Base-by-base conservation (phyloP, 1,140 invertebrate species). In the Trichonephila clavata region DNA sequence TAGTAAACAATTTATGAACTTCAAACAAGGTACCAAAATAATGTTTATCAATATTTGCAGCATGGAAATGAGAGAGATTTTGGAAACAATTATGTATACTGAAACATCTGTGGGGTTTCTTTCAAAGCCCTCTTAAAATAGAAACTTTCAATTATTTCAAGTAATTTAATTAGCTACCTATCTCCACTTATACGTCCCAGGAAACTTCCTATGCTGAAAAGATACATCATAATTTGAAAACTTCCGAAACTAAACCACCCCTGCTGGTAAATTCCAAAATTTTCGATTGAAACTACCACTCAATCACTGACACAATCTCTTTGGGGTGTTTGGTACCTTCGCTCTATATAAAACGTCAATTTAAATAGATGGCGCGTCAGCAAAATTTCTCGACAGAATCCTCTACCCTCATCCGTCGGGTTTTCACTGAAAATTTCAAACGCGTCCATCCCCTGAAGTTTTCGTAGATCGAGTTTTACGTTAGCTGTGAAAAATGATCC, bases 321-420 rank as follows among this genome's bases (percentile, higher is more conserved):
- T 20, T 24, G 27, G 32, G 71, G 71, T 32, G 6, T 77, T 77
- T 32, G 27, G 71, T 27, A 77, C 24, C 61, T 86, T 32, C 84
- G 7, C 57, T 86, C 84, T 86, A 63, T 61, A 86, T 86, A 63
- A 86, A 86, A 63, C 84, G 84, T 86, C 84, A 86, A 86, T 86
- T 86, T 86, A 61, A 86, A 86, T 86, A 60, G 39, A 86, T 86
- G 84, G 60, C 57, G 27, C 18, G 84, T 86, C 43, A 61, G 20
- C 61, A 86, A 63, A 27, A 63, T 39, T 57, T n/a, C 39, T 77
- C 27, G 24, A 4, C 32, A 27, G 14, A 77, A 77, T 32, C 71
- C 50, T 50, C 32, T 77, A 77, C 71, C 71, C 3, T n/a, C 24
- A 32, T 39, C 71, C 24, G 27, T 16, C 18, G 7, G 71, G 27